Evolutionary conservation across 92 coral and sea anemone genomes (phyloP).

Genomic region (Phymanthus crucifer): DNA sequence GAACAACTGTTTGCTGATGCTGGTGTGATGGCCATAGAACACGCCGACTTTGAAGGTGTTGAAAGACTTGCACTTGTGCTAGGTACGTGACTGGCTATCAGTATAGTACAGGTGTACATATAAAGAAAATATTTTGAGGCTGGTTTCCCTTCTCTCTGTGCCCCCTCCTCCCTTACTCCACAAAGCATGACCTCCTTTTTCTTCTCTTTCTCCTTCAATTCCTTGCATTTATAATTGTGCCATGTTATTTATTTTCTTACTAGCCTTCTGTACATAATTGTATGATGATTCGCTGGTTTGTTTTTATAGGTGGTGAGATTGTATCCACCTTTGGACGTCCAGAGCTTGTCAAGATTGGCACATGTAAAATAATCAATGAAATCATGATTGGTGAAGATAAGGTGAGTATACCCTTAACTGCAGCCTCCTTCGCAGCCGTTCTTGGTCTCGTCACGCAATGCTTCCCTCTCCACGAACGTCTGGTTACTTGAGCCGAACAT

Average conservation of each 20-base stretch:
- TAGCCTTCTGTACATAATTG: too few relatives aligned
- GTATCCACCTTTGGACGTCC: slow-evolving; percentile 99
- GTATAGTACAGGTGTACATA: too few relatives aligned
- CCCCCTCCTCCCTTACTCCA: too few relatives aligned
- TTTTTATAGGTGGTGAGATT: slow-evolving; percentile 85
- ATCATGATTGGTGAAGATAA: slow-evolving; percentile 98
- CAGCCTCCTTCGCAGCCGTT: too few relatives aligned
- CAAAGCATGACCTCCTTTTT: background rate
- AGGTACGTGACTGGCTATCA: slow-evolving; percentile 38
- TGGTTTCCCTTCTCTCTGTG: too few relatives aligned
- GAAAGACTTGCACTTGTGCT: slow-evolving; percentile 87
- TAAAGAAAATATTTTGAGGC: background rate
- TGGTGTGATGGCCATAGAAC: slow-evolving; percentile 98
- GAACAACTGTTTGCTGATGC: slow-evolving; percentile 98
- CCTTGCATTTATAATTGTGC: background rate
- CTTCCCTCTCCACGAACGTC: too few relatives aligned
- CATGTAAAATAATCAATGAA: slow-evolving; percentile 91
- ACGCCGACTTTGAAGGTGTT: slow-evolving; percentile 98
- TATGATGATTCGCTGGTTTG: background rate
- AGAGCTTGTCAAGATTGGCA: slow-evolving; percentile 90
- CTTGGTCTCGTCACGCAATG: too few relatives aligned
- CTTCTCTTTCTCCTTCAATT: background rate
- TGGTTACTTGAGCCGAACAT: too few relatives aligned
- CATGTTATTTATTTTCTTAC: too few relatives aligned
- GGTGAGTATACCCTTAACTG: slow-evolving; percentile 39